Evolutionary conservation across 2,888 invertebrate species (phyloP).

Genomic region (Melikaiella ostensackeni): DNA sequence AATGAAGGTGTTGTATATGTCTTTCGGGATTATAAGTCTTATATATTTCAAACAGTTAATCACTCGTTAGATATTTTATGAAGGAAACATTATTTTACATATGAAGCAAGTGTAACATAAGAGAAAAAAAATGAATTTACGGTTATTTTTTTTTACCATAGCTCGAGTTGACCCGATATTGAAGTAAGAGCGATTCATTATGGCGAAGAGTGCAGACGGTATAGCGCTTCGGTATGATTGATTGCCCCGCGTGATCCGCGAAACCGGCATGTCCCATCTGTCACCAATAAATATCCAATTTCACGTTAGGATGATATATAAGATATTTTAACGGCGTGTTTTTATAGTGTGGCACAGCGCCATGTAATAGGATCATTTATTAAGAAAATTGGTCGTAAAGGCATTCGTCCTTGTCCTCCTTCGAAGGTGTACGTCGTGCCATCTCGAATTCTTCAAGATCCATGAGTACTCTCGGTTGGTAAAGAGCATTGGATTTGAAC

Average conservation of each 20-base stretch:
- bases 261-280: constrained; percentile 74
- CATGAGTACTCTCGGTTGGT: neutral
- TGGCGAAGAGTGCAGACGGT: constrained; percentile 60
- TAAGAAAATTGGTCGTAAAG: constrained; percentile 73
- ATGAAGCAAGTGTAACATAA: constrained; percentile 16
- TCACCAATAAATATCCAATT: constrained; percentile 77
- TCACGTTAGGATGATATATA: constrained; percentile 75
- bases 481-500: neutral
- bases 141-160: constrained; percentile 65
- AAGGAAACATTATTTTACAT: constrained; percentile 29
- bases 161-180: constrained; percentile 63
- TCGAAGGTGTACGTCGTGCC: constrained; percentile 7
- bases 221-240: constrained; percentile 74
- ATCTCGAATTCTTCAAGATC: constrained; percentile 26
- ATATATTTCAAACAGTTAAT: neutral
- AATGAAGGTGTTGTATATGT: constrained; percentile 3
- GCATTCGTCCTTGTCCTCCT: constrained; percentile 63
- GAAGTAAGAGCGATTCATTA: constrained; percentile 69
- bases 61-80: neutral
- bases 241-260: constrained; percentile 71
- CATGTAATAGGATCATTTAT: constrained; percentile 76
- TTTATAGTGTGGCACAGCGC: constrained; percentile 63
- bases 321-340: constrained; percentile 73
- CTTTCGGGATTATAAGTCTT: neutral
- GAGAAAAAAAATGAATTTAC: constrained; percentile 62